Base-by-base conservation (phyloP, 2,888 invertebrate species). In the Tenthredo distinguenda region DNA sequence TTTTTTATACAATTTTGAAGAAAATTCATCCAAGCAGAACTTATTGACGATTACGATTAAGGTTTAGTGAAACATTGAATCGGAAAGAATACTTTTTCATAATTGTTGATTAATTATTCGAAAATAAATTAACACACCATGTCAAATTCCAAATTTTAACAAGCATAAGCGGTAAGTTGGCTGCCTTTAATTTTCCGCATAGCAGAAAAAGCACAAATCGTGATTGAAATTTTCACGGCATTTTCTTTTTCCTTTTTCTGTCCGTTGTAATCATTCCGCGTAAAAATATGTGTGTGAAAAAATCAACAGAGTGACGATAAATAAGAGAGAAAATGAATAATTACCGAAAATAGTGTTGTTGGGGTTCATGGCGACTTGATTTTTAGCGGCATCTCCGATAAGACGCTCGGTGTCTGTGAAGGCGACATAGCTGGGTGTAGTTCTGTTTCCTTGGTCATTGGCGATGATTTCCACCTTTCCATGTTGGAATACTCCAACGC, bases 401-500 rank as follows among this genome's bases (percentile, higher is more conserved):
- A 95, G 94, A 87, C 95, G 94, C 88, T 95, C 95, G 2, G 93
- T 93, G 88, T 95, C 95, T 88, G 94, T 95, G 89, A 95, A 95
- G 55, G 95, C 95, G 31, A 95, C 95, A 90, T 95, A 95, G 87
- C 94, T 94, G 18, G 95, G 95, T 37, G 95, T 95, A 26, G 95
- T 95, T 79, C 95, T 91, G 88, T 95, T 95, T 55, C 95, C 95
- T 90, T 95, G 95, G 88, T 95, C 95, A 87, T 95, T 95, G 88
- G 95, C 95, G 88, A 97, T 96, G 92, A 97, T 96, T 92, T 97
- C 96, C 91, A 97, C 96, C 91, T 96, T 96, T 85, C 97, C 96
- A 89, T 96, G 96, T 91, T 95, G 95, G 96, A 98, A 98, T 88
- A 98, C 98, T 91, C 98, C 98, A 89, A 98, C 98, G 92, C 98